Conservation (phyloP, 2,797 vertebrate species). For the Acanthurus leucopareius region DNA sequence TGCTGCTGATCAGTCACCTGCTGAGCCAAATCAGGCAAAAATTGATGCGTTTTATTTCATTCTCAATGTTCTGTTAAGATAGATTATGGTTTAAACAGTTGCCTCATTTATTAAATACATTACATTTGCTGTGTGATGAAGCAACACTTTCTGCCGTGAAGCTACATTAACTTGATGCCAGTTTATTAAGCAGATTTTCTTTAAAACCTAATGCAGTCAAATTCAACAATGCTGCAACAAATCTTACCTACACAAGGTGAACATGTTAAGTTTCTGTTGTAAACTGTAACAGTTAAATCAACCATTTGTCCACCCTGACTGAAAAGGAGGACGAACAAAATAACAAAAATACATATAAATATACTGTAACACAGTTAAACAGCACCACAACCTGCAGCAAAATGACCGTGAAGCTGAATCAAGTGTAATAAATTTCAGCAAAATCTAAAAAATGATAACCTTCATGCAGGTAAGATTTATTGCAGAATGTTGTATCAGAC, state of each 20-base stretch:
- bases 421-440: too few species aligned
- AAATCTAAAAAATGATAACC: too few species aligned
- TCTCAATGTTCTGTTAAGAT: constrained; percentile 4
- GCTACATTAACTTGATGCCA: background rate
- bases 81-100: constrained; percentile 4
- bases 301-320: too few species aligned
- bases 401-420: too few species aligned
- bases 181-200: background rate
- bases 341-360: too few species aligned
- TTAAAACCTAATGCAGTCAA: background rate
- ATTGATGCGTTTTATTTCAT: constrained; percentile 13
- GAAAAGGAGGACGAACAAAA: too few species aligned
- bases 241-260: background rate
- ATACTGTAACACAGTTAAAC: too few species aligned
- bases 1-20: constrained; percentile 19
- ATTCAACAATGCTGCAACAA: background rate
- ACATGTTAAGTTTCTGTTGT: background rate
- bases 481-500: too few species aligned
- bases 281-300: too few species aligned
- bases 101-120: constrained; percentile 4
- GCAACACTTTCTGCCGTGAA: background rate
- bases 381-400: too few species aligned
- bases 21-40: constrained; percentile 21
- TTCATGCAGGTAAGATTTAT: too few species aligned
- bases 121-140: constrained; percentile 2